Evolutionary conservation across 2,113 vertebrate species (phyloP).

Genomic region (Syrrhaptes paradoxus): DNA sequence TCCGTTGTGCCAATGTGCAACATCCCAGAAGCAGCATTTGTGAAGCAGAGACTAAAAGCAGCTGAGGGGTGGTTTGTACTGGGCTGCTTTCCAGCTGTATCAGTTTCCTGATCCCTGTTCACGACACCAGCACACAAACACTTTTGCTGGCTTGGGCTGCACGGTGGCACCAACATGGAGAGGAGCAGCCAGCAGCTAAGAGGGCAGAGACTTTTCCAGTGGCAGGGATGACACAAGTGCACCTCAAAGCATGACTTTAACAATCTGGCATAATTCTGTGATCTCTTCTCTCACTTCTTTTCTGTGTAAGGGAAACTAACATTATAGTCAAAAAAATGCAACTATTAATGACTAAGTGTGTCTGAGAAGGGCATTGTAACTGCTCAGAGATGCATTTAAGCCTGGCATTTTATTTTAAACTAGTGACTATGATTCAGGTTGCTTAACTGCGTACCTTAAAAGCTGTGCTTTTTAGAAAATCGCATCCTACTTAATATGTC

Average conservation of each 20-base stretch:
- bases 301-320: conserved; percentile 25
- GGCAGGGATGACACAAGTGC: neutral
- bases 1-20: neutral
- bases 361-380: neutral
- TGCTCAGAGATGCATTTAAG: neutral
- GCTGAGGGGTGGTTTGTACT: neutral
- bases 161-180: neutral
- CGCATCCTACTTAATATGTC: neutral
- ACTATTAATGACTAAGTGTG: neutral
- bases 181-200: neutral
- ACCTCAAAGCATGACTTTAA: neutral
- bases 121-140: fast-evolving
- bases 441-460: neutral
- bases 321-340: neutral
- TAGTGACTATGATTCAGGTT: neutral
- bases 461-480: neutral
- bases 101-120: neutral
- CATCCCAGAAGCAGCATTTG: neutral
- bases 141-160: neutral
- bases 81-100: neutral
- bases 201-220: neutral
- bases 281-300: neutral
- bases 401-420: neutral
- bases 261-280: neutral
- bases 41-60: neutral